These are phyloP conservation scores for Gnatocerus cornutus DNA, from an alignment of 2,888 invertebrate genomes.

Conservation along the genomic window DNA sequence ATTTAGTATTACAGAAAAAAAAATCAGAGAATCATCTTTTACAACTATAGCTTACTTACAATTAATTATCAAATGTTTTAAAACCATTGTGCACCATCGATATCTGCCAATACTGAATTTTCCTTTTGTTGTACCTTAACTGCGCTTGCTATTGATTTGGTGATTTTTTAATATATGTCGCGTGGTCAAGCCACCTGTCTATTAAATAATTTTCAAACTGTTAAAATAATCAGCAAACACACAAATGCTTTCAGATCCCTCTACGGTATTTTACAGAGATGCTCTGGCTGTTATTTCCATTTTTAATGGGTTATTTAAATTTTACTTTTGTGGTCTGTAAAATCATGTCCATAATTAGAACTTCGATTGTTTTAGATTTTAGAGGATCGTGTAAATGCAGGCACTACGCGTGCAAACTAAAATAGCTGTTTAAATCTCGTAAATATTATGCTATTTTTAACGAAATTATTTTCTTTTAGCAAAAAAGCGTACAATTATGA, in stretches of 20 bases:
- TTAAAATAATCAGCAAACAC: constrained; percentile 30
- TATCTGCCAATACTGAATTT: too few relatives aligned
- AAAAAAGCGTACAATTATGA: constrained; percentile 11
- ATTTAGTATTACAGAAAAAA: constrained; percentile 38
- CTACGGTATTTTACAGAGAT: constrained; percentile 22
- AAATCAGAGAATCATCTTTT: constrained; percentile 39
- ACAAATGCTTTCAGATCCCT: constrained; percentile 31
- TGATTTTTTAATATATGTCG: constrained; percentile 22
- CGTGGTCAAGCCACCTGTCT: constrained; percentile 17
- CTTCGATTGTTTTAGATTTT: too few relatives aligned
- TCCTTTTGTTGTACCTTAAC: too few relatives aligned
- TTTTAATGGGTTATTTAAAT: constrained; percentile 4
- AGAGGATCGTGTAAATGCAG: too few relatives aligned
- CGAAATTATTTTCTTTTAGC: not conserved
- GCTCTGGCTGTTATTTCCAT: constrained; percentile 1
- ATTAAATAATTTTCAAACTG: constrained; percentile 31
- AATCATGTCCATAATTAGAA: not conserved
- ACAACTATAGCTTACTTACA: constrained; percentile 8
- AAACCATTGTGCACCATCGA: too few relatives aligned
- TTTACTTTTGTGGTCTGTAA: not conserved
- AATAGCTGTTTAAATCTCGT: not conserved
- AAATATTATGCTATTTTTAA: constrained; percentile 1
- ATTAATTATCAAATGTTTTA: not conserved
- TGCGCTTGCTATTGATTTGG: too few relatives aligned
- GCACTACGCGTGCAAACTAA: not conserved